phyloP scores from a whole-genome alignment of 2,113 vertebrate genomes.

The Isichthys henryi region DNA sequence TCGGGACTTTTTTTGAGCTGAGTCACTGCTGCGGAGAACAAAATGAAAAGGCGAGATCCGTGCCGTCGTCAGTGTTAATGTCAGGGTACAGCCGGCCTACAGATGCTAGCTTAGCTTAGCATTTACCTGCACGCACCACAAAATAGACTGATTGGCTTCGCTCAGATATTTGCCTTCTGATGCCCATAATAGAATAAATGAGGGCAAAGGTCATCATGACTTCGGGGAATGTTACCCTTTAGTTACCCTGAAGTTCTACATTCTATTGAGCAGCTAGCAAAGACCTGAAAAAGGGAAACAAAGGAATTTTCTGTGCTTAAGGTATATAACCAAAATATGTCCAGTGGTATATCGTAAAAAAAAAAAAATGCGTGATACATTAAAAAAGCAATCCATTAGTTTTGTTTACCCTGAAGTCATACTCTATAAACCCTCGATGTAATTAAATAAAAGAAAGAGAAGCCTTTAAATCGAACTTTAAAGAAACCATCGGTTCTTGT shows the following conservation, averaged over 20 bases:
- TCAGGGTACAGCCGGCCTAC: not conserved
- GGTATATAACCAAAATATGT: not conserved
- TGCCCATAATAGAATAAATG: not conserved
- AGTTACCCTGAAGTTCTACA: not conserved
- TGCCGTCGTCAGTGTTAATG: not conserved
- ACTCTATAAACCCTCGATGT: not conserved
- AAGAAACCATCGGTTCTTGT: not conserved
- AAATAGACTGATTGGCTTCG: conserved; percentile 31
- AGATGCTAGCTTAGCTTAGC: not conserved
- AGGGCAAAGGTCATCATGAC: not conserved
- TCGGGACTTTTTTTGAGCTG: conserved; percentile 22
- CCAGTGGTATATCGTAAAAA: not conserved
- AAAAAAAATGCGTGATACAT: not conserved
- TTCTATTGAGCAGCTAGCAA: not conserved
- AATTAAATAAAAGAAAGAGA: not conserved
- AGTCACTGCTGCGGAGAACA: not conserved
- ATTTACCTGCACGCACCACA: conserved; percentile 30
- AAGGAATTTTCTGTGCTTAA: not conserved
- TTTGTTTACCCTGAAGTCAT: not conserved
- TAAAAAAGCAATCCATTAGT: not conserved
- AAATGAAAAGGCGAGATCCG: conserved; percentile 21
- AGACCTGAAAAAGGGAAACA: not conserved
- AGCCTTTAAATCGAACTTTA: not conserved
- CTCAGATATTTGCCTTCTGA: not conserved
- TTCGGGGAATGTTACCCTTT: not conserved